Conservation (phyloP, 2,113 vertebrate genomes). For the Myrmecophaga tridactyla region DNA sequence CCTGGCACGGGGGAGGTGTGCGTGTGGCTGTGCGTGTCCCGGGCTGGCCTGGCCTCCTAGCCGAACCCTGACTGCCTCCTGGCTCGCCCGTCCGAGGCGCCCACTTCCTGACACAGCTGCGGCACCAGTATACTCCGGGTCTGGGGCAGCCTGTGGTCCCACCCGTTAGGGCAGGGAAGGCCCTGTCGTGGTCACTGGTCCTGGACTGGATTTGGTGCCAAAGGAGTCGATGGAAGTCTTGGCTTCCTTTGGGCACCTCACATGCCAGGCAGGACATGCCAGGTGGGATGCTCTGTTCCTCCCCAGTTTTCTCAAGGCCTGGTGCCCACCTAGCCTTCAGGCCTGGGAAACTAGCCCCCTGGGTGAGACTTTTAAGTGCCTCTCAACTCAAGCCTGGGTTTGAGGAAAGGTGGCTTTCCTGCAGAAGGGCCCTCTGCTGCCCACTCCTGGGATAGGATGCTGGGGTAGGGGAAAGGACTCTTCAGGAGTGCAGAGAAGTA, state of each 20-base stretch:
- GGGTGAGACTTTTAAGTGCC: not conserved
- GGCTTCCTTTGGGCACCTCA: not conserved
- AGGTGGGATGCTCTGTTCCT: not conserved
- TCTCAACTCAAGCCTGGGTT: not conserved
- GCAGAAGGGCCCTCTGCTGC: slow-evolving; percentile 41
- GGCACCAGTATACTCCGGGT: not conserved
- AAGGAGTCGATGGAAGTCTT: not conserved
- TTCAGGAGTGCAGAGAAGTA: not conserved
- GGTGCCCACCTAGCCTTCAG: not conserved
- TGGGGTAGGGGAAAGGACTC: not conserved
- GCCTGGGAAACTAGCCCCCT: not conserved
- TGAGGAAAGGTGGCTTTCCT: not conserved
- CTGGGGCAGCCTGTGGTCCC: not conserved
- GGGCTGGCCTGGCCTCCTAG: not conserved
- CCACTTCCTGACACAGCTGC: not conserved
- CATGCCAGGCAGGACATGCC: not conserved
- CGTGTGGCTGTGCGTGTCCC: not conserved
- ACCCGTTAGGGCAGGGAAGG: not conserved
- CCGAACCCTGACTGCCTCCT: not conserved
- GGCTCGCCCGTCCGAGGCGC: not conserved
- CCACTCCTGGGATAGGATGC: not conserved
- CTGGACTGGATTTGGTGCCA: not conserved
- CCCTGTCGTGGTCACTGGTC: not conserved
- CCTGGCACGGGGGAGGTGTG: not conserved
- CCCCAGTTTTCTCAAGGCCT: not conserved